A percentile compares a stretch with the other conserved stretches of the same genome.
phyloP scores from a whole-genome alignment of 2,888 invertebrate species.

The Nephrotoma appendiculata region DNA sequence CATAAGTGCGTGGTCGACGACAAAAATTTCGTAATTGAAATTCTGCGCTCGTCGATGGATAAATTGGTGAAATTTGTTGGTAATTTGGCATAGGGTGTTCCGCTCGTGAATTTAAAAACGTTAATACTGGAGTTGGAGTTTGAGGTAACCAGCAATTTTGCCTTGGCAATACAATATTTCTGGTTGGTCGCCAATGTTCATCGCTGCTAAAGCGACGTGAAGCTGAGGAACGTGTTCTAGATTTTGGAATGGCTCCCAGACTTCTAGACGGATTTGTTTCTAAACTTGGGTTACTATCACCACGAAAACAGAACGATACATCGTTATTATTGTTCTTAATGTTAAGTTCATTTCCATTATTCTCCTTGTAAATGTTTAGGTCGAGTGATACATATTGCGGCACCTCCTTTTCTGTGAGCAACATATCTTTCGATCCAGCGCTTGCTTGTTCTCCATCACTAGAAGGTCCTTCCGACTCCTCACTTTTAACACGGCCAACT shows the following conservation, averaged over 20 bases:
- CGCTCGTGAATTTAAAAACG: not conserved
- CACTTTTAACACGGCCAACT: conserved; percentile 21
- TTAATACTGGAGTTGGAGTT: conserved; percentile 4
- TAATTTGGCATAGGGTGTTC: conserved; percentile 2
- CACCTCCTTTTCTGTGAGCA: conserved; percentile 31
- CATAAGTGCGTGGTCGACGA: conserved; percentile 10
- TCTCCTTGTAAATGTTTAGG: not conserved
- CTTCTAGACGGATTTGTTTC: conserved; percentile 3
- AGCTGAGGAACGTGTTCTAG: conserved; percentile 37
- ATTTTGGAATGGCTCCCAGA: conserved; percentile 19
- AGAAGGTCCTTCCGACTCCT: conserved; percentile 34
- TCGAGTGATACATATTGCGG: not conserved
- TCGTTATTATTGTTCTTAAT: not conserved
- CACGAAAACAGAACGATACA: not conserved
- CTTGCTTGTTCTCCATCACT: conserved; percentile 44
- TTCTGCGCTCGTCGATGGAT: not conserved
- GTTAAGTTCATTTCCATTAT: not conserved
- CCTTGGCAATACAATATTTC: not conserved
- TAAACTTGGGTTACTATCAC: not conserved
- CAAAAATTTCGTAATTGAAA: not conserved
- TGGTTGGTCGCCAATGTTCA: not conserved
- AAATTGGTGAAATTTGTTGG: conserved; percentile 1
- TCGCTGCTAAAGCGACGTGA: conserved; percentile 36
- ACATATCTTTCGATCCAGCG: conserved; percentile 55
- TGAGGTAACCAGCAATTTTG: conserved; percentile 6